Evolutionary conservation across 2,797 vertebrate genomes (phyloP), one percentile per base, ranked within the genome.

Genomic region (Cirrhinus molitorella): DNA sequence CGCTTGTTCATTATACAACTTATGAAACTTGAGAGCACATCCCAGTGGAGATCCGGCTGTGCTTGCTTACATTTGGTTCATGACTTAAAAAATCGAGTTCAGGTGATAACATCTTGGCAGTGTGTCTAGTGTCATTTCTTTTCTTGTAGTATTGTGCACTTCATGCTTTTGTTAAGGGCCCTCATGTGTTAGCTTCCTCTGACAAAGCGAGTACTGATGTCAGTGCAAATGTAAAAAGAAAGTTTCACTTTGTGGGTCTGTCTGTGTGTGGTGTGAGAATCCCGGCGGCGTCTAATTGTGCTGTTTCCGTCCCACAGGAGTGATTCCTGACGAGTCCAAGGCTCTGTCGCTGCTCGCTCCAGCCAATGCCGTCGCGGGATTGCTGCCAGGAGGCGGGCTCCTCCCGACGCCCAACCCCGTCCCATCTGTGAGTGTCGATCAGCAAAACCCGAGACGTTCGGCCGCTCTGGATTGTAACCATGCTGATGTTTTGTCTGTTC

Each of bases 51-150:
- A 97, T 95, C 98, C 96, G 97, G 97, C 98, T 99, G 97, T 99
- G 98, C 97, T 99, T 98, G 98, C 98, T 99, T 98, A 98, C 98
- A 97, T 99, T 99, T 99, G 98, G 97, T 99, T 99, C 98, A 99
- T 99, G 98, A 99, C 98, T 99, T 99, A 99, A 97, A 99, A 99
- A 89, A 98, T 96, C 98, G 95, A 98, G 98, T 98, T 96, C 98
- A 99, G 98, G 98, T 99, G 98, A 99, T 98, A 96, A 98, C 96
- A 99, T 97, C 98, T 99, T 98, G 97, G 98, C 97, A 99, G 98
- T 99, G 97, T 99, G 97, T 98, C 97, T 99, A 98, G 98, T 99
- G 97, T 97, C 96, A 96, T 95, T 96, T 95, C 53, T 80, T 70
- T 94, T 95, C 95, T 96, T 94, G 86, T 90, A 90, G 89, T 89